These are phyloP conservation scores for Mythimna lalbum DNA, from an alignment of 2,888 invertebrate genomes.

Conservation along the genomic window DNA sequence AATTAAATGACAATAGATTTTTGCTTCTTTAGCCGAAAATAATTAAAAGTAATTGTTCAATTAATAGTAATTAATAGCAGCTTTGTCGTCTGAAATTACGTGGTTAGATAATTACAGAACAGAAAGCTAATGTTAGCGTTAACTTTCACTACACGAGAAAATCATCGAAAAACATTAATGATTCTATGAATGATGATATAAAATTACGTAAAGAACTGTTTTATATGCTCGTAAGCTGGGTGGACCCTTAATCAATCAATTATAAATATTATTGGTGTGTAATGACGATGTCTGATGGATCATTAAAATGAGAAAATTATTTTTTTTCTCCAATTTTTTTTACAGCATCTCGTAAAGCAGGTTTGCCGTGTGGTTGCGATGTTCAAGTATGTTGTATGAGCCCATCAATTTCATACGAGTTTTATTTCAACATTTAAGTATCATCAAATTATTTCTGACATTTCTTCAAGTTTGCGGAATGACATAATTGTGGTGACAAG, in stretches of 20 bases:
- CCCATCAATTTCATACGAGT: conserved; percentile 37
- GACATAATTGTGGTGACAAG: conserved; percentile 25
- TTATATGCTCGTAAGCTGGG: conserved; percentile 38
- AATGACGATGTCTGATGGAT: conserved; percentile 31
- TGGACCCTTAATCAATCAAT: conserved; percentile 46
- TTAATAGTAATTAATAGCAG: conserved; percentile 19
- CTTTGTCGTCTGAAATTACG: conserved; percentile 33
- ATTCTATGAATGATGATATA: conserved; percentile 25
- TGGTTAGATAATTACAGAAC: conserved; percentile 36
- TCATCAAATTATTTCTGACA: conserved; percentile 55
- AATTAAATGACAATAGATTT: conserved; percentile 7
- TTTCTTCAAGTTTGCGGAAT: conserved; percentile 40
- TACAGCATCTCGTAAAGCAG: conserved; percentile 31
- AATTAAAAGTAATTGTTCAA: conserved; percentile 21
- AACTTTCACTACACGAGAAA: conserved; percentile 58
- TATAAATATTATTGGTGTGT: conserved; percentile 43
- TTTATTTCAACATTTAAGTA: conserved; percentile 31
- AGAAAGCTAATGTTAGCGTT: conserved; percentile 45
- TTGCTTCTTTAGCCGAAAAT: neutral
- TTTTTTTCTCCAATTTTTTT: conserved; percentile 33
- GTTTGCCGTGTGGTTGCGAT: conserved; percentile 23
- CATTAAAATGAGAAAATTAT: conserved; percentile 43
- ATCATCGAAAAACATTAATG: conserved; percentile 37
- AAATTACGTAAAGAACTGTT: conserved; percentile 44
- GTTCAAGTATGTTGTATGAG: conserved; percentile 19